These are phyloP conservation scores for Prionace glauca DNA, from an alignment of 2,797 vertebrate genomes.

Conservation along the genomic window DNA sequence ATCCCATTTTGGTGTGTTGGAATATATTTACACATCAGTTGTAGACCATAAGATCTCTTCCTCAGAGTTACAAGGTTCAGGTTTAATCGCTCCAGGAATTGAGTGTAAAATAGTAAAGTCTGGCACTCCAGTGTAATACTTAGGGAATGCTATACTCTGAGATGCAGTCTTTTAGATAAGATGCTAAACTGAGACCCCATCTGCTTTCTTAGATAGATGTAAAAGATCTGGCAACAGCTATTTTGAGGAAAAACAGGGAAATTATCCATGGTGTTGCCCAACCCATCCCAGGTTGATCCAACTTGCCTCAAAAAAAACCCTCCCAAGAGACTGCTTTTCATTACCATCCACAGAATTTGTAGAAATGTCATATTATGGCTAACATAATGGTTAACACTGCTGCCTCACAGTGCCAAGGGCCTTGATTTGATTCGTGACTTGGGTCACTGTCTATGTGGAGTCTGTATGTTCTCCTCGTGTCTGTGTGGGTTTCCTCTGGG, in stretches of 20 bases:
- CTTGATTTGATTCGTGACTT: too few relatives aligned
- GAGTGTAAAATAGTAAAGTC: too few relatives aligned
- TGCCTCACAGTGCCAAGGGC: too few relatives aligned
- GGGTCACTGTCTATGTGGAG: too few relatives aligned
- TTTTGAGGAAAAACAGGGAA: not conserved
- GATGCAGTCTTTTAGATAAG: not conserved
- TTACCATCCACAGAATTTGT: too few relatives aligned
- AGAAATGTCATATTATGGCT: too few relatives aligned
- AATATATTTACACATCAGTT: not conserved
- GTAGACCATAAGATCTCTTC: not conserved
- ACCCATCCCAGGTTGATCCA: too few relatives aligned
- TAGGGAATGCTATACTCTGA: not conserved
- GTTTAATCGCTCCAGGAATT: not conserved
- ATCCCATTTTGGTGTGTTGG: not conserved
- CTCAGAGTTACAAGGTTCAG: not conserved
- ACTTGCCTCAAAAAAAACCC: too few relatives aligned
- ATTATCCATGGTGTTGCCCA: not conserved
- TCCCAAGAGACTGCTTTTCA: too few relatives aligned
- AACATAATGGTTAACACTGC: too few relatives aligned
- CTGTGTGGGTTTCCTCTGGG: too few relatives aligned
- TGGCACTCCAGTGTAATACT: not conserved
- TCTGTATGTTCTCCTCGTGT: too few relatives aligned
- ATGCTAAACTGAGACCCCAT: not conserved
- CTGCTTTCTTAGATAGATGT: not conserved
- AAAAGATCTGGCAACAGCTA: not conserved